Evolutionary conservation across 2,797 vertebrate species (phyloP), one percentile per base, ranked within the genome.

Genomic region (Anguilla obscura): DNA sequence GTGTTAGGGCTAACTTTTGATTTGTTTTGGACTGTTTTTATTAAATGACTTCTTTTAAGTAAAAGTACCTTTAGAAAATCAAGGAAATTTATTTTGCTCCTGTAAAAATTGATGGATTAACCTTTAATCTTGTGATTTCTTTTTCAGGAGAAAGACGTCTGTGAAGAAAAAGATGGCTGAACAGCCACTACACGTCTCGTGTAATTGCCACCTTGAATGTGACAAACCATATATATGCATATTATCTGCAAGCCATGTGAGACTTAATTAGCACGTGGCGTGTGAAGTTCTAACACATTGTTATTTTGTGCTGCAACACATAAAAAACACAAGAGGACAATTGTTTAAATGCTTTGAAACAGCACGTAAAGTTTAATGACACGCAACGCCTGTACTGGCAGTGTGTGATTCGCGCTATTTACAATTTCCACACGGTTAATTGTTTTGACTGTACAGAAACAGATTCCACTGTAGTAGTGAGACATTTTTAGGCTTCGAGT

Each of bases 121-220:
- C 36, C 36, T 40, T 40, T 63, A 60, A 54, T 88, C 87, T 10
- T 54, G 52, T 48, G 69, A 63, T 33, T 79, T 86, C 60, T 74
- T 33, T 86, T 87, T 45, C 89, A 96, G 95, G 95, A 95, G 87
- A 94, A 95, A 88, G 92, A 86, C 0, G 87, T 92, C 74, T 93
- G 92, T 89, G 94, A 95, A 83, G 94, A 95, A 50, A 94, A 95
- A 84, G 92, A 92, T 52, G 63, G 82, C 18, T 89, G 54, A 86
- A 84, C 86, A 58, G 56, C 24, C 12, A 12, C 24, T 24, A 24
- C 79, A 21, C 40, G 33, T 16, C 36, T 18, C 4, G 33, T 0
- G 10, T 21, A 74, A 33, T 74, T 33, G 12, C 33, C 33, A 18
- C 36, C 74, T 16, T 79, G 74, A 18, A 18, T 18, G 74, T 74